Evolutionary conservation across 1,140 invertebrate species (phyloP), one percentile per base, ranked within the genome.

Genomic region (Solen grandis): DNA sequence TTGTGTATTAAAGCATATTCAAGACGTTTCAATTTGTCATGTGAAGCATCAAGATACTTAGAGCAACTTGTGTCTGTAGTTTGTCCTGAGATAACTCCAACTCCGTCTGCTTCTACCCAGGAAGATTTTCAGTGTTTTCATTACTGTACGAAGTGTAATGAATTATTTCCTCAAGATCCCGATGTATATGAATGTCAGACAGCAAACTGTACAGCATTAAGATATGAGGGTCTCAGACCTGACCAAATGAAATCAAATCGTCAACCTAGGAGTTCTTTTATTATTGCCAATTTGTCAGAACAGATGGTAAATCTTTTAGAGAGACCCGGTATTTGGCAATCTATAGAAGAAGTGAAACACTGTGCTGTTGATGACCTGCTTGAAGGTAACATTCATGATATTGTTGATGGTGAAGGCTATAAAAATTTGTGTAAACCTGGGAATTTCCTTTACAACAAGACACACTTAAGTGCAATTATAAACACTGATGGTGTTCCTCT

Each of bases 401-500:
- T 46, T 46, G 41, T 46, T 74, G 66, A 82, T 77, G 84, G 81
- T 25, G 33, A 65, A 22, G 46, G 19, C 14, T 81, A 84, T 46
- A 38, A 62, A 55, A 41, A 83, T 31, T 35, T 60, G 22, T 62
- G 54, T n/a, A 50, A 73, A 68, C 46, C 29, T n/a, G 54, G 54
- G 1, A 69, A 50, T 57, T 38, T 69, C 31, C 22, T 55, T 16
- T 0, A 35, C 8, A 46, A 52, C 29, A 25, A 14, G 19, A 10
- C 52, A 19, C 46, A 66, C 31, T 38, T 79, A 10, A 77, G 66
- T 50, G 79, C 62, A 50, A 55, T 81, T 16, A 55, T 86, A 14
- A 83, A 83, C n/a, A 86, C 85, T 41, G 80, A 84, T 83, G 76
- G 83, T 16, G 57, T 86, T 29, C 54, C 54, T n/a, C 52, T 82